Evolutionary conservation across 2,797 vertebrate genomes (phyloP), one percentile per base, ranked within the genome.

Genomic region (Clarias platycephalus): DNA sequence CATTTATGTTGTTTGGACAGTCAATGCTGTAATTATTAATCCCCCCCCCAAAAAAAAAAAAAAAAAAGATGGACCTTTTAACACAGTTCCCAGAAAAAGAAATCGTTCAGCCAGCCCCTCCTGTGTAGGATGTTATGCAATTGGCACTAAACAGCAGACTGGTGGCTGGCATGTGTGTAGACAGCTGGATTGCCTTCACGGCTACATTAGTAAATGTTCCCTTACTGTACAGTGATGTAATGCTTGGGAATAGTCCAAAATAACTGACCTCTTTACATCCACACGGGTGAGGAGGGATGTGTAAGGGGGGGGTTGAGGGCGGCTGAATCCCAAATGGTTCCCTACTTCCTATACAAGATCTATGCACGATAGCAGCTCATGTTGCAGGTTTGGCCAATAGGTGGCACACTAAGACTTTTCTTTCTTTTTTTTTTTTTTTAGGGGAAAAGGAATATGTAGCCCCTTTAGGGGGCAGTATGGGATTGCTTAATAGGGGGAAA

Each of bases 181-280:
- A 90, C 90, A 90, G 89, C 91, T 90, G 88, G 83, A 86, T 88
- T 87, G 86, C 86, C 86, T 88, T 89, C 80, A 75, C 88, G 79
- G 77, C 88, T 89, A 87, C 89, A 87, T 91, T 90, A 91, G 90
- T 86, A 86, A 78, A 75, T 93, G 91, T 92, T 93, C 89, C 67
- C 86, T 92, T 91, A 92, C 94, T 93, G 93, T 93, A 93, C 92
- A 92, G 87, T 94, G 90, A 95, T 85, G 93, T 93, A 85, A 95
- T 93, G 92, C 93, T 94, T 94, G 93, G 91, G 90, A 93, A 86
- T 84, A 74, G 88, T 90, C 83, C 70, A 31, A 86, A 90, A 83
- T 86, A 90, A 91, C 87, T 88, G 87, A 88, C 76, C 81, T 60
- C 34, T 74, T 83, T 64, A 70, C 77, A 81, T 72, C 53, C 26